Percentiles rank a stretch among this genome's conserved stretches.
Evolutionary conservation across 2,797 vertebrate species (phyloP).

Genomic region (Garrulus glandarius): DNA sequence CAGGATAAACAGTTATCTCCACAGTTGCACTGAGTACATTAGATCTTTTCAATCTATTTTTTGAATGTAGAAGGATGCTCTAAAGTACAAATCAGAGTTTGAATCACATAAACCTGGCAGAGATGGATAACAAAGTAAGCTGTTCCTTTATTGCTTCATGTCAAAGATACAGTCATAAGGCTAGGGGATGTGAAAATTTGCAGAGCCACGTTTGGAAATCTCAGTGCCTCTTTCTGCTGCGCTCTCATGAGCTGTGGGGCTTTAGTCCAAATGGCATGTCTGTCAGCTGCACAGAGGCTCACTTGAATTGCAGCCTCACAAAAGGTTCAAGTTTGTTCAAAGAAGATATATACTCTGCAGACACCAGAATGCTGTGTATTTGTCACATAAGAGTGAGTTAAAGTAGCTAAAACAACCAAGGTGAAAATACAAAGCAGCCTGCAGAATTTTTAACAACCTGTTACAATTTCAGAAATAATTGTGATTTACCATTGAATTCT

Average conservation of each 20-base stretch:
- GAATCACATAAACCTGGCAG: slow-evolving; percentile 28
- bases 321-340: not conserved
- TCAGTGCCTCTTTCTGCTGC: not conserved
- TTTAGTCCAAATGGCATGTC: slow-evolving; percentile 3
- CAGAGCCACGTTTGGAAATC: not conserved
- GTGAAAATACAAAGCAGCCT: not conserved
- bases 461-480: not conserved
- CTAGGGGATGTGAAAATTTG: slow-evolving; percentile 8
- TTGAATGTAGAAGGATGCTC: not conserved
- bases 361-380: not conserved
- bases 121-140: slow-evolving; percentile 21
- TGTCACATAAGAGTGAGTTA: not conserved
- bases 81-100: slow-evolving; percentile 31
- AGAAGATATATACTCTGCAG: not conserved
- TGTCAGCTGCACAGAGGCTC: not conserved
- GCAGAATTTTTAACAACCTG: not conserved
- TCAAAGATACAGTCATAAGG: not conserved
- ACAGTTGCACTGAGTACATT: not conserved
- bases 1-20: not conserved
- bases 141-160: slow-evolving; percentile 26
- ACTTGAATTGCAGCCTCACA: slow-evolving; percentile 5
- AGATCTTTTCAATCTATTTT: slow-evolving; percentile 8
- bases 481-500: not conserved
- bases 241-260: not conserved
- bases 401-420: not conserved